A percentile compares a stretch with the other conserved stretches of the same genome.
These are phyloP conservation scores for Bradypus variegatus DNA, from an alignment of 2,797 vertebrate genomes.

Conservation along the genomic window DNA sequence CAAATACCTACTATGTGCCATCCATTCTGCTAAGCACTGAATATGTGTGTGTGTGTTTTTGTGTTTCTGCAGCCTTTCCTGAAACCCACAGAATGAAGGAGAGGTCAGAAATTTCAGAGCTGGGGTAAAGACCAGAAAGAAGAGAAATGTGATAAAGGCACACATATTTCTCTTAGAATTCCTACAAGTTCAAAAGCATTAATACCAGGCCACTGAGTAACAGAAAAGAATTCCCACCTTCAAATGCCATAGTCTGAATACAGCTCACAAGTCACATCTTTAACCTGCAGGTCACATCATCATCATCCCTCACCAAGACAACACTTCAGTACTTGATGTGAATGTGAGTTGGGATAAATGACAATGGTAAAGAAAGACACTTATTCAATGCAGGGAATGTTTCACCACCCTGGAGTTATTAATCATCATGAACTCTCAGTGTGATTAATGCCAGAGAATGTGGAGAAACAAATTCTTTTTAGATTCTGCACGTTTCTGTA, in stretches of 20 bases:
- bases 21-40: background rate
- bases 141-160: background rate
- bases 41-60: background rate
- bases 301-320: background rate
- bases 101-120: background rate
- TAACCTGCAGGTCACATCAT: background rate
- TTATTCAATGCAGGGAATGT: background rate
- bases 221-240: background rate
- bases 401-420: background rate
- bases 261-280: background rate
- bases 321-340: background rate
- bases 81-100: background rate
- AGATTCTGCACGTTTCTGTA: background rate
- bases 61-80: background rate
- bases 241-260: background rate
- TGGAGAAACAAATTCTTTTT: background rate
- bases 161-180: background rate
- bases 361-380: background rate
- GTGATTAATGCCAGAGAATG: no score
- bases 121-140: background rate
- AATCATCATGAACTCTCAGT: background rate
- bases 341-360: constrained; percentile 19
- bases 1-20: background rate
- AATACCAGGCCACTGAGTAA: background rate
- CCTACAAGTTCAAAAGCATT: background rate